Evolutionary conservation across 1,140 invertebrate genomes (phyloP), one percentile per base, ranked within the genome.

Genomic region (Drosophila sucinea): DNA sequence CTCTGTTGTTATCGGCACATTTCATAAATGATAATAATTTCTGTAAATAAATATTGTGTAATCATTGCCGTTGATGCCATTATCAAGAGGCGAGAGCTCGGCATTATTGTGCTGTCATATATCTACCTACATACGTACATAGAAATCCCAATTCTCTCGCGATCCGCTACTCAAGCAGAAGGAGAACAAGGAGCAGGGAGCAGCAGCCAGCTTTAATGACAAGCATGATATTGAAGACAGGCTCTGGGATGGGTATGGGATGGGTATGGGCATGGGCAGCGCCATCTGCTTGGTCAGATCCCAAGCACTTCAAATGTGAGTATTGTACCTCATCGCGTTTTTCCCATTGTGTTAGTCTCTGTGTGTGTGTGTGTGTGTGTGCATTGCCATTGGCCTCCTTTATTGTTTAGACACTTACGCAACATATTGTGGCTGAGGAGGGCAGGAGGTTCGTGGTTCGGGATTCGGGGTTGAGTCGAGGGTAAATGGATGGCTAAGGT

Each of bases 1-100:
- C 44, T 27, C 44, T 47, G 44, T 51, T 47, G 44, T 47, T 51
- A 23, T 67, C 27, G n/a, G 54, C 72, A n/a, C 60, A 51, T 74
- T 72, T 71, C 77, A 85, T 80, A 74, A 82, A 84, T 84, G 81
- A 84, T 85, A 84, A 84, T 84, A 84, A 81, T 77, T 83, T 84
- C 54, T 73, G 73, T 84, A 83, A 80, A 84, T 84, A 84, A 84
- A 84, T 84, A 85, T 84, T 84, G 81, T 84, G 78, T 74, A 84
- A 84, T 84, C 81, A 84, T 84, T 38, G 44, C 44, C 77, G 66
- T 68, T 63, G 61, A 67, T 60, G 65, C 68, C 65, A 79, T 67
- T 74, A 38, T 68, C 67, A 65, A 62, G 54, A 67, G n/a, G 40
- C 44, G 40, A 40, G 44, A 40, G 44, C 44, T 55, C 47, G 47